Percentiles rank a stretch among this genome's conserved stretches.
Evolutionary conservation across 2,113 vertebrate species (phyloP).

Genomic region (Desmodus rotundus): DNA sequence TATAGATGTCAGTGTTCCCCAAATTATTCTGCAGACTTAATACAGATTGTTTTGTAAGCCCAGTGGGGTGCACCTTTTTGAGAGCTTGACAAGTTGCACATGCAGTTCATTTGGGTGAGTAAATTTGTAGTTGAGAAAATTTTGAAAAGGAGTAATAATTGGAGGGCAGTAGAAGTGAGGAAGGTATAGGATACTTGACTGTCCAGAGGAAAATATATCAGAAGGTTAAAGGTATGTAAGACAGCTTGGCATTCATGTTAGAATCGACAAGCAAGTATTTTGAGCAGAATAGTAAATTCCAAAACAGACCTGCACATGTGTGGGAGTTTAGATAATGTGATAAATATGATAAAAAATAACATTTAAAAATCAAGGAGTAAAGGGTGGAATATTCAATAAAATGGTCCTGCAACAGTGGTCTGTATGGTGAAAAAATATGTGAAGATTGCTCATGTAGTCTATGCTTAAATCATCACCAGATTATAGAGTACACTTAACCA

Average conservation of each 20-base stretch:
- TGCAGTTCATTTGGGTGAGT: constrained; percentile 1
- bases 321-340: constrained; percentile 31
- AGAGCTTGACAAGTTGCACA: neutral
- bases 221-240: neutral
- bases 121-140: neutral
- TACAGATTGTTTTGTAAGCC: neutral
- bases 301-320: neutral
- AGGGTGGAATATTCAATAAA: neutral
- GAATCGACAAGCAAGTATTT: neutral
- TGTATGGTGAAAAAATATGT: neutral
- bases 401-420: neutral
- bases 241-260: constrained; percentile 1
- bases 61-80: neutral
- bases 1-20: neutral
- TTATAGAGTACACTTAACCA: neutral
- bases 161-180: neutral
- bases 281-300: neutral
- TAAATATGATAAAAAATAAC: neutral
- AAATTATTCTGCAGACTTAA: neutral
- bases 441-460: neutral
- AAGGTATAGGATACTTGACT: neutral
- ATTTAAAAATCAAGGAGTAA: neutral
- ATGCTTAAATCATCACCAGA: neutral
- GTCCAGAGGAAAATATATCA: neutral
- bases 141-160: neutral